Percentiles rank a stretch among this genome's conserved stretches.
Conservation (phyloP, 2,797 vertebrate genomes). For the Aldrovandia affinis region DNA sequence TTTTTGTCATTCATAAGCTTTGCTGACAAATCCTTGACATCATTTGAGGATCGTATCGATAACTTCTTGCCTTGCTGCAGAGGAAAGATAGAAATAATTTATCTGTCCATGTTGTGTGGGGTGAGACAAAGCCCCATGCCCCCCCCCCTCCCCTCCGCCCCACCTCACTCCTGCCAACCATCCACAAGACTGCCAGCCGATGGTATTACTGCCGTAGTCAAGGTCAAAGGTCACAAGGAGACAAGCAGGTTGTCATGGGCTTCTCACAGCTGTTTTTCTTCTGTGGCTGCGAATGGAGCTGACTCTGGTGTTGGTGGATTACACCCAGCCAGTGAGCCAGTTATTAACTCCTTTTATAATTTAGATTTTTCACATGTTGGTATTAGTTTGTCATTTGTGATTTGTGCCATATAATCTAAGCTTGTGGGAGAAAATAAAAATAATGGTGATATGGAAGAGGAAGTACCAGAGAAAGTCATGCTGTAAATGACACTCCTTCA, state of each 20-base stretch:
- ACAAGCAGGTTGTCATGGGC: conserved; percentile 79
- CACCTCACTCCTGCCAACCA: conserved; percentile 62
- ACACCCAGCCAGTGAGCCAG: neutral
- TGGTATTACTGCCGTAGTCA: conserved; percentile 81
- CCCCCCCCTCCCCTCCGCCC: neutral
- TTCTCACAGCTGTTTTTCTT: conserved; percentile 76
- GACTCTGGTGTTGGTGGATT: conserved; percentile 25
- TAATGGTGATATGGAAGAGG: neutral
- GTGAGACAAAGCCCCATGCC: conserved; percentile 77
- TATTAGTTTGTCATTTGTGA: neutral
- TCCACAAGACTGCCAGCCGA: conserved; percentile 86
- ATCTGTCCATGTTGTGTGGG: conserved; percentile 83
- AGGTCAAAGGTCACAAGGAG: conserved; percentile 82
- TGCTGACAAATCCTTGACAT: conserved; percentile 98
- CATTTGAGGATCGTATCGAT: conserved; percentile 94
- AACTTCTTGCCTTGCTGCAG: conserved; percentile 87
- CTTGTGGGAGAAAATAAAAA: neutral
- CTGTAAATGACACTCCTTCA: neutral
- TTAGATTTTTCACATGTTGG: neutral
- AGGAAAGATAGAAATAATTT: conserved; percentile 98
- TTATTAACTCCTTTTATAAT: neutral
- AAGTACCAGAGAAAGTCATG: neutral
- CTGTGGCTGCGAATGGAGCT: conserved; percentile 25
- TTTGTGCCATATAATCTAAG: neutral
- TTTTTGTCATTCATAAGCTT: conserved; percentile 98